phyloP scores from a whole-genome alignment of 2,113 vertebrate species.

The Athene noctua region DNA sequence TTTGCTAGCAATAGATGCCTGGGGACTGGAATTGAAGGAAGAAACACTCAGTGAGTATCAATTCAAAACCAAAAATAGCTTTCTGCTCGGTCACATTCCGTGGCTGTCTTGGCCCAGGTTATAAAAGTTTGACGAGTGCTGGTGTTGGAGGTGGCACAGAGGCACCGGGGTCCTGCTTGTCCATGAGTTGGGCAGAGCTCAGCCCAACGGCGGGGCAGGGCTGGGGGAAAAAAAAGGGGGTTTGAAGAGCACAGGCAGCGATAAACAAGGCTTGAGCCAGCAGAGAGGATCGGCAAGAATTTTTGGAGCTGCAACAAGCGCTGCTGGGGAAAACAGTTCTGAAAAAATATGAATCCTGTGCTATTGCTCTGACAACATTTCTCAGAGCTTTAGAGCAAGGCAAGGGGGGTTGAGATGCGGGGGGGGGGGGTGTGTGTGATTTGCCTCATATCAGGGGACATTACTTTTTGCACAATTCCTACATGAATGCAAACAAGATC shows the following conservation, averaged over 20 bases:
- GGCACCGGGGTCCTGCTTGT: background rate
- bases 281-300: background rate
- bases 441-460: background rate
- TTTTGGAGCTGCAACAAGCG: background rate
- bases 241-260: background rate
- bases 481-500: background rate
- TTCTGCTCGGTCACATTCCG: background rate
- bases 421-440: no score
- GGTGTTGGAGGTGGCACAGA: background rate
- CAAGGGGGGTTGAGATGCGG: no score
- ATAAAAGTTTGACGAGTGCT: background rate
- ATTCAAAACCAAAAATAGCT: background rate
- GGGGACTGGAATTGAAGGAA: background rate
- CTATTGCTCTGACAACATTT: background rate
- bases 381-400: background rate
- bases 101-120: background rate
- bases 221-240: background rate
- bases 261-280: background rate
- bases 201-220: background rate
- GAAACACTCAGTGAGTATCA: background rate
- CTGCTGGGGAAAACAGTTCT: background rate
- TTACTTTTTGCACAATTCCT: background rate
- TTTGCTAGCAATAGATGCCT: background rate
- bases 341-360: background rate
- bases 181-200: background rate